Evolutionary conservation across 2,888 invertebrate genomes (phyloP), one percentile per base, ranked within the genome.

Genomic region (Sarcophaga rosellei): DNA sequence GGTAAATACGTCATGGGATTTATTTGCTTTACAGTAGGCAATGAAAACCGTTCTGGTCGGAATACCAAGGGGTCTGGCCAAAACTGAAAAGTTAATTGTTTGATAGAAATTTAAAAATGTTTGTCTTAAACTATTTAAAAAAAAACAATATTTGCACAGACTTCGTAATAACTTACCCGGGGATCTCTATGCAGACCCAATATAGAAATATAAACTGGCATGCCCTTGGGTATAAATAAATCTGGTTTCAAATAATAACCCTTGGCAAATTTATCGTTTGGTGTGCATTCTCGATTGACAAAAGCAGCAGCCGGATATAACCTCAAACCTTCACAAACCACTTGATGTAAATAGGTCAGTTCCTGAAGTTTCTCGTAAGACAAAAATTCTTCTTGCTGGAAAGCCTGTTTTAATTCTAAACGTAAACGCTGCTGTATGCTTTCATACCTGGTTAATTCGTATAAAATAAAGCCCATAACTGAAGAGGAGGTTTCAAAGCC

Each of bases 261-360:
- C 1, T 70, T 4, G n/a, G 35, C 17, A 6, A 44, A 68, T 5
- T 73, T 21, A 10, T 11, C 35, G 5, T 74, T 69, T 1, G 89
- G 80, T 0, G 91, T 91, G 81, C 92, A 93, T 73, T 91, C 90
- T 17, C 93, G 88, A 86, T 92, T 92, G 4, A 93, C 89, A 59
- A 93, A 92, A 15, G 93, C 91, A 0, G 93, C 90, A 0, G 92
- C 90, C 0, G 93, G 93, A 89, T 93, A 93, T 10, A 93, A 86
- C 63, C 93, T 90, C 65, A 93, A 85, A 8, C 90, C 90, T 88
- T 93, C 93, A 80, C 89, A 85, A 3, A 92, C 90, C 15, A 94
- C 93, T 92, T 92, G 93, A 83, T 94, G 92, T 4, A 94, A 89
- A 88, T 93, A 94, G 0, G 89, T 89, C 91, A 94, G 90, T 4